Evolutionary conservation across 2,113 vertebrate species (phyloP).

Genomic region (Thunnus thynnus): DNA sequence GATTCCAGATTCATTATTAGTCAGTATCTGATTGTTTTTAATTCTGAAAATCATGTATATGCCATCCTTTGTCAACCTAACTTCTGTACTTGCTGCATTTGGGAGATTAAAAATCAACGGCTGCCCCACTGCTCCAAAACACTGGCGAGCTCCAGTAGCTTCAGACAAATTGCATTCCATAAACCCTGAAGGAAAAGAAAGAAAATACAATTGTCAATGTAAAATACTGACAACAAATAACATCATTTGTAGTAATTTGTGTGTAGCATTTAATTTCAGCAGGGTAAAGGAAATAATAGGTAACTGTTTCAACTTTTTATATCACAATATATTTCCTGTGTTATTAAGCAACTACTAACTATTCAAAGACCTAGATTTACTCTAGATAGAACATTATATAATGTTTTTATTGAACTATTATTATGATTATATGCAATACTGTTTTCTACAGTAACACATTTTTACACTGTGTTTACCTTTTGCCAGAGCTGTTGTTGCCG

Average conservation of each 20-base stretch:
- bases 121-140: constrained; percentile 43
- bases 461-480: constrained; percentile 24
- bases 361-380: no score
- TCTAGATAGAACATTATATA: no score
- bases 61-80: background rate
- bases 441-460: background rate
- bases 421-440: no score
- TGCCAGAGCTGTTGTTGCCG: constrained; percentile 15
- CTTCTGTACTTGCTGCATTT: background rate
- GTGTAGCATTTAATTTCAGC: no score
- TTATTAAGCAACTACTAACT: no score
- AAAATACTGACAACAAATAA: background rate
- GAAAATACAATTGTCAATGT: background rate
- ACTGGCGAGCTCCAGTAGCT: background rate
- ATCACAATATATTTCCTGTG: no score
- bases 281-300: no score
- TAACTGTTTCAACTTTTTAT: no score
- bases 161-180: constrained; percentile 24
- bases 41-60: background rate
- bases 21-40: background rate
- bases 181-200: constrained; percentile 9
- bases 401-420: no score
- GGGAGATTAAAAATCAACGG: constrained; percentile 42
- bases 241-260: no score
- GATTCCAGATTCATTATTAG: background rate